A percentile compares a stretch with the other conserved stretches of the same genome.
Conservation (phyloP, 1,140 invertebrate species). For the Drosophila saltans region DNA sequence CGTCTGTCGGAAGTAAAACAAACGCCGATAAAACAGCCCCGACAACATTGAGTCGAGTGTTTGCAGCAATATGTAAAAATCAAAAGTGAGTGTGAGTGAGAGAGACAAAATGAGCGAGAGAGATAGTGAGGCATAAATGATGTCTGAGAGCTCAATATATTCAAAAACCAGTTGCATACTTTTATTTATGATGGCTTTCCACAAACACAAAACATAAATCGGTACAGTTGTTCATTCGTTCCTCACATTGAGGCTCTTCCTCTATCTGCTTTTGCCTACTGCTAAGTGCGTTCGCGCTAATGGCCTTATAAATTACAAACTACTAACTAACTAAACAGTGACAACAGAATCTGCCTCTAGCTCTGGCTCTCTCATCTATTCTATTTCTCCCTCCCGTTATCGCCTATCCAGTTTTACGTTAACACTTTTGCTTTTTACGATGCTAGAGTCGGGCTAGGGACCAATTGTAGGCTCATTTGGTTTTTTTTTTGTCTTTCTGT, state of each 20-base stretch:
- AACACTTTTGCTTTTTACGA: conserved; percentile 22
- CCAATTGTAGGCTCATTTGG: conserved; percentile 17
- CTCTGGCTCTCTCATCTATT: conserved; percentile 2
- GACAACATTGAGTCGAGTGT: conserved; percentile 27
- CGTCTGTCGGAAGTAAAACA: conserved; percentile 79
- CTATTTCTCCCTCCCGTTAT: neutral
- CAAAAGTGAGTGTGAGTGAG: conserved; percentile 17
- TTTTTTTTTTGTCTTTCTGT: neutral
- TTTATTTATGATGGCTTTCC: conserved; percentile 72
- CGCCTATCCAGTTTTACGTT: neutral
- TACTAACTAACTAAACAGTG: conserved; percentile 69
- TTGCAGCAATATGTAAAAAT: conserved; percentile 14
- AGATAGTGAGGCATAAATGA: conserved; percentile 61
- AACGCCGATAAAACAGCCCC: conserved; percentile 75
- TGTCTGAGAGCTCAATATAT: conserved; percentile 63
- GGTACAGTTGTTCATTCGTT: conserved; percentile 1
- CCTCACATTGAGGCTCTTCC: neutral
- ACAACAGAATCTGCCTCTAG: conserved; percentile 32
- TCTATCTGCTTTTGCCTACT: neutral
- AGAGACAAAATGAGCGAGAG: conserved; percentile 13
- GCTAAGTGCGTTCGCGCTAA: conserved; percentile 48
- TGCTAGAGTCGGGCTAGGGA: neutral
- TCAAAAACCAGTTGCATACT: conserved; percentile 72
- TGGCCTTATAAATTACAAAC: conserved; percentile 75
- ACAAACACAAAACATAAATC: conserved; percentile 51